phyloP scores from a whole-genome alignment of 2,113 vertebrate genomes.

The Galeopterus variegatus region DNA sequence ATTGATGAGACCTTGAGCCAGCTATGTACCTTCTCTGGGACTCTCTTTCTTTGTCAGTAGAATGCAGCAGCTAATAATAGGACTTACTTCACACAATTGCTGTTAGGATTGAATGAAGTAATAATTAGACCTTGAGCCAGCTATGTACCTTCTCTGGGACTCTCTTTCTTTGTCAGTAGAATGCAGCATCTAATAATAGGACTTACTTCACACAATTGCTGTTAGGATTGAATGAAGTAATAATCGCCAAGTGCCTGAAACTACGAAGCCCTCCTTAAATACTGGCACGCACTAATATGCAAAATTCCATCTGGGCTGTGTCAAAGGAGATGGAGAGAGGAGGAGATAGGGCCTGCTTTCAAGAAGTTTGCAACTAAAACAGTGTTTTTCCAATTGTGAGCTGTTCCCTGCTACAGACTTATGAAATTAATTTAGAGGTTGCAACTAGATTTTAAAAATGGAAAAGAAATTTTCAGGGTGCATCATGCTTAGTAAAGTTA shows the following conservation, averaged over 20 bases:
- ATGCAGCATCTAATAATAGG: not conserved
- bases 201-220: not conserved
- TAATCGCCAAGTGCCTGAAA: not conserved
- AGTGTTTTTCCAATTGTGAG: not conserved
- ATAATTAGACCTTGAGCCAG: not conserved
- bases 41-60: not conserved
- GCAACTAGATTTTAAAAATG: not conserved
- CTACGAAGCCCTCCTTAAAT: not conserved
- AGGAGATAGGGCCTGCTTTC: not conserved
- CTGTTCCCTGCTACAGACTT: not conserved
- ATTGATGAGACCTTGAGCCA: not conserved
- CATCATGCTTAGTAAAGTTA: not conserved
- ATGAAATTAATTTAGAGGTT: slow-evolving; percentile 20
- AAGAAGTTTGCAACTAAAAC: not conserved
- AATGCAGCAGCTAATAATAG: not conserved
- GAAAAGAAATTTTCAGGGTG: slow-evolving; percentile 35
- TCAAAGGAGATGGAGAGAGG: not conserved
- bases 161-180: not conserved
- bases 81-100: not conserved
- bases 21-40: accelerated
- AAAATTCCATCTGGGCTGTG: accelerated
- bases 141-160: accelerated
- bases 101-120: not conserved
- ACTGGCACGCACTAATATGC: accelerated
- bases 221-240: not conserved